These are phyloP conservation scores for Drosophila chauvacae DNA, from an alignment of 1,140 invertebrate species.

Conservation along the genomic window DNA sequence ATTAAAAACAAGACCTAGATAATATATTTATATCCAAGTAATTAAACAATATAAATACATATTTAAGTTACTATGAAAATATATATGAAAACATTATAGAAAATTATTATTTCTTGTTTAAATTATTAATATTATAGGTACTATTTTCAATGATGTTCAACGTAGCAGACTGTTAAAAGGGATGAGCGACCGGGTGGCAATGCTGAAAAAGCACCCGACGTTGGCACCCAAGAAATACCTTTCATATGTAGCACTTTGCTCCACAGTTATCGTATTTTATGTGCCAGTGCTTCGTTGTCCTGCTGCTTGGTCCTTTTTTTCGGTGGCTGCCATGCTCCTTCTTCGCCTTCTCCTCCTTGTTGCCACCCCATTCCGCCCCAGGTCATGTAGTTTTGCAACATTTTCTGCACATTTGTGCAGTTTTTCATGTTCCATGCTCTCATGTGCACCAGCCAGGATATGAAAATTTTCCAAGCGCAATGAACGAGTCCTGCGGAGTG, in stretches of 20 bases:
- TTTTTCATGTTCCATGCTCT: conserved; percentile 76
- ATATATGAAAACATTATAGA: not conserved
- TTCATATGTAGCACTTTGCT: conserved; percentile 80
- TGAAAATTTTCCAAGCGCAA: conserved; percentile 78
- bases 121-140: not conserved
- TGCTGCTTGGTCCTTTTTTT: conserved; percentile 17
- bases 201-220: conserved; percentile 14
- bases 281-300: conserved; percentile 61
- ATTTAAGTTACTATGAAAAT: not conserved
- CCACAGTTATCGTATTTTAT: conserved; percentile 81
- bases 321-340: conserved; percentile 6
- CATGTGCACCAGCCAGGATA: conserved; percentile 74
- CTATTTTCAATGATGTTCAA: not conserved
- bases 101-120: not conserved
- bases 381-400: conserved; percentile 74
- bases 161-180: not conserved
- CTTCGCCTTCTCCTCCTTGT: not conserved
- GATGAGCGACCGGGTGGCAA: not conserved
- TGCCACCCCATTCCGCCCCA: not conserved
- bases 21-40: not conserved
- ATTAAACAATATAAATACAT: not conserved
- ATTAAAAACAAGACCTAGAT: not conserved
- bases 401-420: conserved; percentile 81
- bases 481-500: conserved; percentile 32
- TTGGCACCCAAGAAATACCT: conserved; percentile 58